Conservation (phyloP, 2,113 vertebrate genomes). For the Platichthys flesus region DNA sequence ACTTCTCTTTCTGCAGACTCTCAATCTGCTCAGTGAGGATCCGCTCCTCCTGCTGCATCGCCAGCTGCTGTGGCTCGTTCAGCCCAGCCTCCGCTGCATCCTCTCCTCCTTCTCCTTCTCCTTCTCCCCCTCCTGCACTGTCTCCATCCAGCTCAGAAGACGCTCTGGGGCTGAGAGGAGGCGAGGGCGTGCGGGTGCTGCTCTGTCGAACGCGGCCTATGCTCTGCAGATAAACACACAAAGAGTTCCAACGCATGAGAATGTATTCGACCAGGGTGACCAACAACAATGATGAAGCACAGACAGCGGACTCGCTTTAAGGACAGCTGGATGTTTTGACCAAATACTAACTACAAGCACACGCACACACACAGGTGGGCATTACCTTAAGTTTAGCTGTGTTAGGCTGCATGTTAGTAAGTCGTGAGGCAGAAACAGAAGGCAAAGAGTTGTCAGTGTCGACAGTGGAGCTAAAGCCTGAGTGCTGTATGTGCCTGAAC, state of each 20-base stretch:
- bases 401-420: constrained; percentile 68
- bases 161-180: constrained; percentile 80
- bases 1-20: constrained; percentile 96
- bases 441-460: constrained; percentile 36
- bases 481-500: not conserved
- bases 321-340: constrained; percentile 29
- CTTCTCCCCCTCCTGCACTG: constrained; percentile 62
- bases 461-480: constrained; percentile 33
- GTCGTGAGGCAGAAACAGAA: constrained; percentile 63
- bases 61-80: constrained; percentile 89
- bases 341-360: constrained; percentile 30
- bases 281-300: constrained; percentile 19
- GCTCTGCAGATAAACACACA: constrained; percentile 78
- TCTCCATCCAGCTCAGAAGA: constrained; percentile 82
- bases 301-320: constrained; percentile 12
- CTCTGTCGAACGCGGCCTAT: constrained; percentile 83
- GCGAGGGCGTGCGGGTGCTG: constrained; percentile 78
- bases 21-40: constrained; percentile 93
- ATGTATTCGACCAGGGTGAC: not conserved
- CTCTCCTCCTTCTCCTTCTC: constrained; percentile 74
- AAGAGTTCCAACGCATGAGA: not conserved
- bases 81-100: constrained; percentile 81
- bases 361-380: constrained; percentile 11
- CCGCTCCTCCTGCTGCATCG: constrained; percentile 93
- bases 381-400: constrained; percentile 74